These are phyloP conservation scores for Scolopax mira DNA, from an alignment of 2,113 vertebrate genomes.

Conservation along the genomic window DNA sequence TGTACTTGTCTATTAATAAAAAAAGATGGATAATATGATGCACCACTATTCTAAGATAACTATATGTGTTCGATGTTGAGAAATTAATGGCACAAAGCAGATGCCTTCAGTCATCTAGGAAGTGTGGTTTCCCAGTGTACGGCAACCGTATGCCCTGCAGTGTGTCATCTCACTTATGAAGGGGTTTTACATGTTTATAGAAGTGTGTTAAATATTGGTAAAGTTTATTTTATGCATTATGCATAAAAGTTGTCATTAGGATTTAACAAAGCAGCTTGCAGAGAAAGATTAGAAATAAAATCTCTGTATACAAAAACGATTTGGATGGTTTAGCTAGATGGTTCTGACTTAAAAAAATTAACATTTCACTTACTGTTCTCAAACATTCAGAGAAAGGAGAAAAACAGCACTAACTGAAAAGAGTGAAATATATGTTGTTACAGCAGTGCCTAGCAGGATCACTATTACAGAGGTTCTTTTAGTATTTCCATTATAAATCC, in stretches of 20 bases:
- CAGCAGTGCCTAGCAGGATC: background rate
- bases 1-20: slow-evolving; percentile 45
- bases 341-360: slow-evolving; percentile 74
- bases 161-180: slow-evolving; percentile 68
- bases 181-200: slow-evolving; percentile 73
- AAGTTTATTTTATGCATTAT: slow-evolving; percentile 83
- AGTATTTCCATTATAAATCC: slow-evolving; percentile 58
- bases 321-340: slow-evolving; percentile 76
- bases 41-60: slow-evolving; percentile 42
- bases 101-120: slow-evolving; percentile 40
- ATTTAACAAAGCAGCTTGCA: slow-evolving; percentile 82
- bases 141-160: slow-evolving; percentile 49
- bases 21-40: slow-evolving; percentile 39
- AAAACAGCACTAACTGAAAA: slow-evolving; percentile 39
- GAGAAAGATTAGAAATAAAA: slow-evolving; percentile 80
- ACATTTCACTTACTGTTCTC: slow-evolving; percentile 67
- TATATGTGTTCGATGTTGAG: slow-evolving; percentile 40
- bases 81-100: slow-evolving; percentile 58
- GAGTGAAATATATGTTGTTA: slow-evolving; percentile 47
- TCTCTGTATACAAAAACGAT: slow-evolving; percentile 75
- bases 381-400: slow-evolving; percentile 49
- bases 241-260: slow-evolving; percentile 80
- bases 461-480: slow-evolving; percentile 35
- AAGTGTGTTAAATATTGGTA: slow-evolving; percentile 77
- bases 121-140: slow-evolving; percentile 6